Percentiles rank a stretch among this genome's conserved stretches.
These are phyloP conservation scores for Falco naumanni DNA, from an alignment of 2,797 vertebrate species.

Conservation along the genomic window DNA sequence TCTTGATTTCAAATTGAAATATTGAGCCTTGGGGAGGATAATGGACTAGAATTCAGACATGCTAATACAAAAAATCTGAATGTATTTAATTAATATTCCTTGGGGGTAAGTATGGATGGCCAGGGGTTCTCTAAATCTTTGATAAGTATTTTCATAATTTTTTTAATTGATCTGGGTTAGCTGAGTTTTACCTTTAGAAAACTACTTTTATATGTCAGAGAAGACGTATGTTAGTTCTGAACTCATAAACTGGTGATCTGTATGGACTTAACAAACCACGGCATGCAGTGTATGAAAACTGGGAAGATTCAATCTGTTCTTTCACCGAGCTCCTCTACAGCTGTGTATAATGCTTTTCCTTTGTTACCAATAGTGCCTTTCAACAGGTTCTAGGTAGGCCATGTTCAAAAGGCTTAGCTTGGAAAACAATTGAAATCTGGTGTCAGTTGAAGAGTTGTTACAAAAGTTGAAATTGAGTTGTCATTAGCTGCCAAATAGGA, in stretches of 20 bases:
- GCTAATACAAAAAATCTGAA: neutral
- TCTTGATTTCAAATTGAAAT: neutral
- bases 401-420: neutral
- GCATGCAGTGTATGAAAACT: neutral
- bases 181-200: neutral
- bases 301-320: neutral
- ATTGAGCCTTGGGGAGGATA: neutral
- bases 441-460: neutral
- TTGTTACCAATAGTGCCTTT: neutral
- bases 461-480: neutral
- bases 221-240: neutral
- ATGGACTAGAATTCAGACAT: neutral
- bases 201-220: neutral
- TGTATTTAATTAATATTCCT: slow-evolving; percentile 8
- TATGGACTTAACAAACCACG: neutral
- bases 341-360: neutral
- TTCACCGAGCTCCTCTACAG: neutral
- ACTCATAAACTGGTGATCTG: neutral
- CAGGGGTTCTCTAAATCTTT: neutral
- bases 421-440: neutral
- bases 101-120: neutral
- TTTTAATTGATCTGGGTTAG: neutral
- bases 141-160: neutral
- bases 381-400: neutral
- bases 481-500: neutral